Evolutionary conservation across 2,888 invertebrate genomes (phyloP), one percentile per base, ranked within the genome.

Genomic region (Pristionchus arcanus): DNA sequence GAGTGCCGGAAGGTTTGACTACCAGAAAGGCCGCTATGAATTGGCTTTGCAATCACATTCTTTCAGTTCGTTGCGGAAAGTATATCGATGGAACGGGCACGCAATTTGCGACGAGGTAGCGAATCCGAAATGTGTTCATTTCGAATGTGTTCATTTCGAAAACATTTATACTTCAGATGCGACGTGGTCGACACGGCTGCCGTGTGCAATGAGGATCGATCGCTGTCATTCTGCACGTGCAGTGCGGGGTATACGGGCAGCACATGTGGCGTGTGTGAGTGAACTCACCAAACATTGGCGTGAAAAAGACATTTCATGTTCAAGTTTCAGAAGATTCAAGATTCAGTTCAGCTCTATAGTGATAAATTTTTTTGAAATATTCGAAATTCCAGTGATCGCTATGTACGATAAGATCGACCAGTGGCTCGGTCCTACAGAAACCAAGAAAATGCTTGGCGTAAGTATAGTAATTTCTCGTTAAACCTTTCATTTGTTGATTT

Each of bases 61-160:
- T 83, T 83, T 15, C 83, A 83, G 83, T 53, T 53, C 83, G 83
- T n/a, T 83, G 83, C 31, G 31, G 5, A 5, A 53, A 53, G 16
- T 83, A 28, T 53, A 83, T 83, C 28, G 83, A 83, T 53, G 83
- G 28, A 2, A n/a, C 31, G 21, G 83, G 83, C 1, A n/a, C 37
- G 13, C 83, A 28, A 15, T 53, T 37, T 37, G 2, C 53, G 28
- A 83, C 53, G 11, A 83, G 83, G 83, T 49, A 34, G 15, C 16
- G 2, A 25, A 71, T 71, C 34, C 7, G 11, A 71, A n/a, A n/a
- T n/a, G n/a, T n/a, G n/a, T n/a, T n/a, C n/a, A n/a, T n/a, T n/a
- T n/a, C n/a, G n/a, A n/a, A n/a, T n/a, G n/a, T n/a, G n/a, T n/a
- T n/a, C n/a, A n/a, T n/a, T n/a, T 37, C 21, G 16, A 71, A 31